Base-by-base conservation (phyloP, 2,797 vertebrate species). In the Xenops minutus region DNA sequence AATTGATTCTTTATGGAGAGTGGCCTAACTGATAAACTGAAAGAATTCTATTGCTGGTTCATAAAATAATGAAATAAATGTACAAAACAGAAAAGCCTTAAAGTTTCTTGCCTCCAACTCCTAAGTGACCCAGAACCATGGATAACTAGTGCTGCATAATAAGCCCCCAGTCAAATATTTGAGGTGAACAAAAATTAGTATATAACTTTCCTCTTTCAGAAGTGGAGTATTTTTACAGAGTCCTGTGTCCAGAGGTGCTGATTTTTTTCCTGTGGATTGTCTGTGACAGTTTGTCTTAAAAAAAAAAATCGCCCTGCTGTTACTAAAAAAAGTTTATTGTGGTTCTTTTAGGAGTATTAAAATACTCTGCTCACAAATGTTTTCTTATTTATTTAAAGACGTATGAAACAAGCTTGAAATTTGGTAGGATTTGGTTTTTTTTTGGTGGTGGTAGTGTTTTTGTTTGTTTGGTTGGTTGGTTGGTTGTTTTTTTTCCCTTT, bases 371-470 rank as follows among this genome's bases (percentile, higher is more conserved):
- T 43, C 3, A 37, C 12, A 26, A n/a, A 19, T 27, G 26, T 2
- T 3, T 62, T 37, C 10, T 32, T 32, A 46, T 59, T 30, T 10
- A 30, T 37, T 55, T 8, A 10, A 32, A 55, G 4, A 43, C 1
- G 3, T 13, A 24, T 36, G 32, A 83, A 86, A 64, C 10, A 69
- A 78, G 4, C 9, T 73, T 4, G 1, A 81, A 43, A 10, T 39
- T 34, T 39, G 51, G 3, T 23, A 9, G 9, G 2, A 2, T 17
- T 69, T 54, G 8, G 2, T 1, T 0, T 23, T 54, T 51, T 61
- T 48, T 23, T 5, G 7, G 18, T 24, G 3, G 14, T 52, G 13
- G 3, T 20, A 23, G 36, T 29, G 26, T 19, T 19, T 5, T 44
- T 44, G 29, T 54, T 52, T 19, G 29, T 21, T 44, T 21, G 19